Base-by-base conservation (phyloP, 2,113 vertebrate species). In the Nothobranchius kuhntae region DNA sequence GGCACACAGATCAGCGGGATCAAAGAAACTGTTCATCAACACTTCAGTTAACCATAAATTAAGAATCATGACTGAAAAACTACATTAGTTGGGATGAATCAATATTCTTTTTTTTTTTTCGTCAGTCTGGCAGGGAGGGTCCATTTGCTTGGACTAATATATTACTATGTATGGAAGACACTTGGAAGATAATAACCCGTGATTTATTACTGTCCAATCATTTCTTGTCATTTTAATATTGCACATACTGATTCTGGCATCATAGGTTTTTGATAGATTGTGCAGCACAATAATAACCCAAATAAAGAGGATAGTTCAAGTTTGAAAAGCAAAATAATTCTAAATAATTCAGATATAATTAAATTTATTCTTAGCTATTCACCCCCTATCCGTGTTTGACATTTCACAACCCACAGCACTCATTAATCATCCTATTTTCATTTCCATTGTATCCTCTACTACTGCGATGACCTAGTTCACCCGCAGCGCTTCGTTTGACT, bases 391-490 rank as follows among this genome's bases (percentile, higher is more conserved):
- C 13, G 15, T 71, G 4, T 60, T 45, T 78, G 73, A 82, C 84
- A 82, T 87, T 82, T 76, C 52, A 7, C 30, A 70, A 46, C 59
- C 71, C 64, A 57, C 65, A 65, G 48, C 46, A 5, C 71, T 79
- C 75, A 75, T 71, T 77, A 75, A 63, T 71, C 51, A 69, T 67
- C 55, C 57, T 26, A 72, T 77, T 77, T 64, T 61, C 66, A 81
- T 78, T 77, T 59, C 21, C 62, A 42, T 62, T 58, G 26, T 64
- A 30, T 64, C 61, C 48, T 45, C 75, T 9, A 1, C 68, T 51
- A 67, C 61, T 73, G 73, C 9, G 50, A 53, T 73, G 77, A 78
- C 65, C 76, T 61, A 75, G 21, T 75, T 82, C 59, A 48, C 70
- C 65, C 62, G 26, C 62, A 55, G 59, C 6, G 46, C 0, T 21